Conservation (phyloP, 2,113 vertebrate genomes). For the Tragelaphus imberbis region DNA sequence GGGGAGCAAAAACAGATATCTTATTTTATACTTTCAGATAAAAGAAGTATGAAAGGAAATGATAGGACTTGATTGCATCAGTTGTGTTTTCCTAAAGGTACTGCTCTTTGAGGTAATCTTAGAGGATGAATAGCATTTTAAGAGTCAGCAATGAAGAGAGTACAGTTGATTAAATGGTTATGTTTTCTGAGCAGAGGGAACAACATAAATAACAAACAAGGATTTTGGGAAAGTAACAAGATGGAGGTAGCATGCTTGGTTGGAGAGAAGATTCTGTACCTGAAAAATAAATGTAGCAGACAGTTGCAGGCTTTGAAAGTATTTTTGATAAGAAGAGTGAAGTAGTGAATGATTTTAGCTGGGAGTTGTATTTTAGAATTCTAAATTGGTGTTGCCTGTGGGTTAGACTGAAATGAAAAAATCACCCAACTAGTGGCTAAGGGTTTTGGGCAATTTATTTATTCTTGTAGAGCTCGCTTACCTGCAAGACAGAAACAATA, state of each 20-base stretch:
- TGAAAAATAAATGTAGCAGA: background rate
- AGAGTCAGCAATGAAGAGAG: background rate
- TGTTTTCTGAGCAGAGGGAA: background rate
- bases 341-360: background rate
- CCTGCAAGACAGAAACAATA: background rate
- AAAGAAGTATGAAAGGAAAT: background rate
- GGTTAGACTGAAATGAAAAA: constrained; percentile 7
- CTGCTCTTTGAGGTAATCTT: background rate
- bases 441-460: background rate
- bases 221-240: background rate
- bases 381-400: background rate
- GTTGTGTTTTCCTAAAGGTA: background rate
- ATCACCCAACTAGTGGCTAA: background rate
- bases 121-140: background rate
- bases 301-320: background rate
- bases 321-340: background rate
- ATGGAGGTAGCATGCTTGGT: background rate
- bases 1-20: background rate
- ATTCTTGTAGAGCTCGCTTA: background rate
- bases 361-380: background rate
- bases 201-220: background rate
- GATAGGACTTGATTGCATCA: background rate
- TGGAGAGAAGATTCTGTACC: background rate
- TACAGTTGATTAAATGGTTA: background rate
- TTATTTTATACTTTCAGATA: background rate